Percentiles rank a stretch among this genome's conserved stretches.
These are phyloP conservation scores for Oscheius onirici DNA, from an alignment of 2,888 invertebrate species.

Conservation along the genomic window DNA sequence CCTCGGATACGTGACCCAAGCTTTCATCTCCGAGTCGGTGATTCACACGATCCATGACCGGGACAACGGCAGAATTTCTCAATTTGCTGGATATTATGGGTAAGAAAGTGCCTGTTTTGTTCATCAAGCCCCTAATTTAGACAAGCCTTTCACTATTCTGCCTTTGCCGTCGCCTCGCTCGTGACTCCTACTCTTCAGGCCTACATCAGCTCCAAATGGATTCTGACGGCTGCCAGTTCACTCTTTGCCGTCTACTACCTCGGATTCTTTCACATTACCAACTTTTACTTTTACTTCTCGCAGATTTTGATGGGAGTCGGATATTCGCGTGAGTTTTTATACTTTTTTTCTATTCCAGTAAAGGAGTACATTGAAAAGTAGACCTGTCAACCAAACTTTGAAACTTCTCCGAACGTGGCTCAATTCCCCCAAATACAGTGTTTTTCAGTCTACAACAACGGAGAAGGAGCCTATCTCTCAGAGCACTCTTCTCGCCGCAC, in stretches of 20 bases:
- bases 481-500: conserved; percentile 52
- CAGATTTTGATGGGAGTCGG: conserved; percentile 52
- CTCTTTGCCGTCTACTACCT: conserved; percentile 50
- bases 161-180: conserved; percentile 44
- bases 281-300: conserved; percentile 49
- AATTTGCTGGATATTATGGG: conserved; percentile 53
- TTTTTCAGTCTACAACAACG: conserved; percentile 50
- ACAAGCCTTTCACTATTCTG: conserved; percentile 46
- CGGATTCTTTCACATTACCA: conserved; percentile 49
- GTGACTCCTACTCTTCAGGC: conserved; percentile 49
- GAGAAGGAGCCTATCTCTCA: conserved; percentile 50
- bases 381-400: too few relatives aligned
- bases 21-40: conserved; percentile 48
- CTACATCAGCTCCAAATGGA: conserved; percentile 47
- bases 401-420: too few relatives aligned
- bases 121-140: conserved; percentile 26
- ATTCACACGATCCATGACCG: conserved; percentile 40
- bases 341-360: too few relatives aligned
- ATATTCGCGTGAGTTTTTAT: conserved; percentile 42
- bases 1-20: conserved; percentile 34
- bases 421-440: too few relatives aligned
- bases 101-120: conserved; percentile 26
- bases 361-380: too few relatives aligned
- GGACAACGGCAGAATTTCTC: conserved; percentile 43
- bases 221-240: conserved; percentile 43